phyloP scores from a whole-genome alignment of 2,797 vertebrate species.

The Lerista edwardsae region DNA sequence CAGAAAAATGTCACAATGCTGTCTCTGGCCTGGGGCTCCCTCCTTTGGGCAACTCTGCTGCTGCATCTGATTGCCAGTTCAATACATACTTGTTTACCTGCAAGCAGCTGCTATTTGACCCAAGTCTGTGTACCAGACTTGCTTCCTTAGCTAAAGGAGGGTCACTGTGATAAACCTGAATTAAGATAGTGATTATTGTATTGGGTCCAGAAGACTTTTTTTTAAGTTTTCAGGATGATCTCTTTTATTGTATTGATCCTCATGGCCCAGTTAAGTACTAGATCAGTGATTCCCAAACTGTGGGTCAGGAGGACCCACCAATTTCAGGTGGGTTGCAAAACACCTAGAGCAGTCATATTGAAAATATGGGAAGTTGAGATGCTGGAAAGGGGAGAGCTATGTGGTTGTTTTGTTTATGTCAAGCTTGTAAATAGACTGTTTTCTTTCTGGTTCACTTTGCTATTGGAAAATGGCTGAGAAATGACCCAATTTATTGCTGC shows the following conservation, averaged over 20 bases:
- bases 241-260: neutral
- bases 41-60: neutral
- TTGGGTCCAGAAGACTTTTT: neutral
- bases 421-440: no score
- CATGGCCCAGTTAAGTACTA: neutral
- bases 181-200: neutral
- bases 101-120: neutral
- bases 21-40: neutral
- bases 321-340: no score
- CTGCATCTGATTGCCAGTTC: neutral
- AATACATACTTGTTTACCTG: neutral
- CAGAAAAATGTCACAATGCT: neutral
- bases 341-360: no score
- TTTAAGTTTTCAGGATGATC: neutral
- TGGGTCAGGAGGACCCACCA: no score
- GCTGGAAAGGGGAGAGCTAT: no score
- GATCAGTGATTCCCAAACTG: no score
- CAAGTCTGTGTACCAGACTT: neutral
- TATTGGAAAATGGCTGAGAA: no score
- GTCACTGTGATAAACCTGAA: neutral
- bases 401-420: no score
- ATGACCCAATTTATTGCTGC: no score
- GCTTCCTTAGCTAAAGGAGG: neutral
- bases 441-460: no score
- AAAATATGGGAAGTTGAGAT: no score